Conservation (phyloP, 2,888 invertebrate genomes). For the Ischnura elegans region DNA sequence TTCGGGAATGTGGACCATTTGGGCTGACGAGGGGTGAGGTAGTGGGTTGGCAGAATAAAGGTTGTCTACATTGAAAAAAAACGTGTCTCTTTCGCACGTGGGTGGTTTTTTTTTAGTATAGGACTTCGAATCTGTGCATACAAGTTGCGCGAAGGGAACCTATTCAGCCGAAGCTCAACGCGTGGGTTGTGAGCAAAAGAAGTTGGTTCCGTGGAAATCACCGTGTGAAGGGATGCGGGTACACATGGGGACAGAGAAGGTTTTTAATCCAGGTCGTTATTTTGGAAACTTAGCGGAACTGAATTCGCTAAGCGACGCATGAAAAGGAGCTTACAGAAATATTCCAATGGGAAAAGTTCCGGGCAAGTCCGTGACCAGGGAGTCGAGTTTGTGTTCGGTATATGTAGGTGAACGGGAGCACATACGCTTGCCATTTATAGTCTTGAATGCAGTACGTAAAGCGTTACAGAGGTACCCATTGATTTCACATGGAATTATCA, state of each 20-base stretch:
- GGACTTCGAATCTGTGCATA: not conserved
- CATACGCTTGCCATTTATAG: not conserved
- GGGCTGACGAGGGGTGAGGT: not conserved
- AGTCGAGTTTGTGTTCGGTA: not conserved
- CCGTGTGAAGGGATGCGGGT: not conserved
- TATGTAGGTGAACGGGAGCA: not conserved
- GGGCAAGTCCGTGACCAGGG: not conserved
- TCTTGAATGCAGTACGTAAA: no score
- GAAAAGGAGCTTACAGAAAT: not conserved
- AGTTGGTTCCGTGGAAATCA: not conserved
- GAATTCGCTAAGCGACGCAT: not conserved
- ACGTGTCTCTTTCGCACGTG: not conserved
- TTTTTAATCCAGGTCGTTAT: not conserved
- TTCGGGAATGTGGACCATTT: not conserved
- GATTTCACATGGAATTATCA: no score
- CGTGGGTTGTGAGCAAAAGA: not conserved
- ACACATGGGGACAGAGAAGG: not conserved
- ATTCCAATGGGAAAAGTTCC: not conserved
- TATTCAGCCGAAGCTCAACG: not conserved
- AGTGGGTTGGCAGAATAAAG: not conserved
- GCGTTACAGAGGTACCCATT: no score
- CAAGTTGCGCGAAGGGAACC: not conserved
- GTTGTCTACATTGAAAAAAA: not conserved
- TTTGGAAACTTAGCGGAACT: not conserved
- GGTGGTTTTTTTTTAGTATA: not conserved